A percentile compares a stretch with the other conserved stretches of the same genome.
Conservation (phyloP, 2,797 vertebrate genomes). For the Mormyrops attenuatus region DNA sequence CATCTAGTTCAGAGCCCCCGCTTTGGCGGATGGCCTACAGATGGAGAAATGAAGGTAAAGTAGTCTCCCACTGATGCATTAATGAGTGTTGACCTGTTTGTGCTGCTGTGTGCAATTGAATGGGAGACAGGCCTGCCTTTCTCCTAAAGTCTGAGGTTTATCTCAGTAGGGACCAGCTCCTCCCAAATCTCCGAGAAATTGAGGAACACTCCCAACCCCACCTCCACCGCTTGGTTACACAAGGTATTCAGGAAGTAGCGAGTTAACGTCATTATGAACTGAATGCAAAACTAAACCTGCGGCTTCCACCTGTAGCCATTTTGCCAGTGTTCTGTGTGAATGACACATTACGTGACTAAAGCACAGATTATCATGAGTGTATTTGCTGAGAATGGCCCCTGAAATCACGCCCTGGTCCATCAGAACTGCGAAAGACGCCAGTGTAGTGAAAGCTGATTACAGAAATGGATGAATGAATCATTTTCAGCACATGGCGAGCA, state of each 20-base stretch:
- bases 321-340: not conserved
- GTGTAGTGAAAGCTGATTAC: not conserved
- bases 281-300: not conserved
- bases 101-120: not conserved
- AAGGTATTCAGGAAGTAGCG: not conserved
- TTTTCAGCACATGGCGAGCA: not conserved
- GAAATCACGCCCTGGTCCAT: not conserved
- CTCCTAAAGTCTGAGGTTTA: not conserved
- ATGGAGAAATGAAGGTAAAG: not conserved
- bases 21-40: constrained; percentile 21
- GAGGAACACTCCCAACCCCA: not conserved
- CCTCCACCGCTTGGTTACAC: not conserved
- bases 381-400: not conserved
- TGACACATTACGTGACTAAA: not conserved
- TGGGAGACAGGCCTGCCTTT: not conserved
- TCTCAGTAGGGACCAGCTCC: not conserved
- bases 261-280: not conserved
- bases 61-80: constrained; percentile 15
- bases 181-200: not conserved
- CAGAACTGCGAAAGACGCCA: not conserved
- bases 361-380: not conserved
- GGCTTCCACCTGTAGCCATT: not conserved
- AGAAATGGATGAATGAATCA: not conserved
- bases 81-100: not conserved
- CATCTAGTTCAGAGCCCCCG: constrained; percentile 17